Evolutionary conservation across 2,888 invertebrate species (phyloP).

Genomic region (Cheilosia grossa): DNA sequence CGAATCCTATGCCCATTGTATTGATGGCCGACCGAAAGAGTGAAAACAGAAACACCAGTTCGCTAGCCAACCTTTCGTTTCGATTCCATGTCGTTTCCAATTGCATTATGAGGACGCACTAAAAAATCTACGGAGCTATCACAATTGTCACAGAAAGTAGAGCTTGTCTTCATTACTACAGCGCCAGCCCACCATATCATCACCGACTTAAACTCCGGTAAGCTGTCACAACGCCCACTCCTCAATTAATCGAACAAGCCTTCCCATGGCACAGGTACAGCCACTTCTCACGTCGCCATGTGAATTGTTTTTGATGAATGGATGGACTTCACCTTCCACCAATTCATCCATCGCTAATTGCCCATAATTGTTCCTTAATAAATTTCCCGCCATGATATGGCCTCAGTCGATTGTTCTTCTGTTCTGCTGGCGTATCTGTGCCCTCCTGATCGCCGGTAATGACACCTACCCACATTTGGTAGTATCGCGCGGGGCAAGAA

Average conservation of each 20-base stretch:
- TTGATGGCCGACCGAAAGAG: too few species aligned
- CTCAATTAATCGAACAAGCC: constrained; percentile 4
- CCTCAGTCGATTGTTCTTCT: constrained; percentile 57
- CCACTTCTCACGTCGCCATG: neutral
- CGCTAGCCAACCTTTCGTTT: too few species aligned
- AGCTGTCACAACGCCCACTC: constrained; percentile 19
- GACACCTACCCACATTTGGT: constrained; percentile 72
- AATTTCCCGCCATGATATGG: constrained; percentile 67
- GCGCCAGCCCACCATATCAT: neutral
- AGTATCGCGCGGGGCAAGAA: constrained; percentile 39
- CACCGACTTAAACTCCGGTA: neutral
- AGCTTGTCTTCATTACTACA: neutral
- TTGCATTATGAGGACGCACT: too few species aligned
- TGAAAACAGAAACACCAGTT: too few species aligned
- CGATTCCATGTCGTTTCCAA: too few species aligned
- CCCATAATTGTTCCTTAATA: constrained; percentile 72
- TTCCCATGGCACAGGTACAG: neutral
- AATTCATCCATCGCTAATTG: constrained; percentile 73
- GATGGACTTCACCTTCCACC: constrained; percentile 51
- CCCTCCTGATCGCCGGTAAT: constrained; percentile 58
- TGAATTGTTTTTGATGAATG: constrained; percentile 59
- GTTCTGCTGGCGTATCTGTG: constrained; percentile 61
- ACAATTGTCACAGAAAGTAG: neutral
- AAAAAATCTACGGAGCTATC: neutral
- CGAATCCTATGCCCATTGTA: too few species aligned